These are phyloP conservation scores for Poeciliopsis turneri DNA, from an alignment of 2,797 vertebrate species.

Conservation along the genomic window DNA sequence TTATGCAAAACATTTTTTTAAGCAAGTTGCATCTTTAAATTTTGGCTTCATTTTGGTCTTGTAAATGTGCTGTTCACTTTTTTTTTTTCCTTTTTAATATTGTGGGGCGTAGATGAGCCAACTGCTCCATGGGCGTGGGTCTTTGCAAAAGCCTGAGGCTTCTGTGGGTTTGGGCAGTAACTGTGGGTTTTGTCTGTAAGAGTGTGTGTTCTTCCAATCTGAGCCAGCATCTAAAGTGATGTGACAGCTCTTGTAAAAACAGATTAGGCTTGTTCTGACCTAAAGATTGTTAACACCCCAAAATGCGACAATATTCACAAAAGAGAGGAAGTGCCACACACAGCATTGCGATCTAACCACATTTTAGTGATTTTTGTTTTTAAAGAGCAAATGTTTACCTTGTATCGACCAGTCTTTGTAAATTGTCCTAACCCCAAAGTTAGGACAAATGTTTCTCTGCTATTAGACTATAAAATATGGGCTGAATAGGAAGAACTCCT, in stretches of 20 bases:
- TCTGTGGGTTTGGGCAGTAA: slow-evolving; percentile 45
- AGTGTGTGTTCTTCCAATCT: slow-evolving; percentile 48
- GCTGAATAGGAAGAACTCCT: background rate
- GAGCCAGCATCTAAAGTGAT: slow-evolving; percentile 62
- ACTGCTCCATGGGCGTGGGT: slow-evolving; percentile 52
- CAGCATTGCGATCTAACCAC: slow-evolving; percentile 55
- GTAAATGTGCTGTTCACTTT: slow-evolving; percentile 58
- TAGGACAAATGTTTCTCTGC: slow-evolving; percentile 2
- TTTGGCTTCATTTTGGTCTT: slow-evolving; percentile 49
- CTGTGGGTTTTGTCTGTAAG: background rate
- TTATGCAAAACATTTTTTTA: slow-evolving; percentile 20
- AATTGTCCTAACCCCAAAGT: slow-evolving; percentile 11
- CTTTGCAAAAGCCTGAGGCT: slow-evolving; percentile 64
- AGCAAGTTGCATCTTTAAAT: slow-evolving; percentile 33
- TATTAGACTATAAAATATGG: slow-evolving; percentile 23
- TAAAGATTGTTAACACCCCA: slow-evolving; percentile 56
- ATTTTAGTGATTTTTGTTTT: slow-evolving; percentile 47
- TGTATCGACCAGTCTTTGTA: slow-evolving; percentile 37
- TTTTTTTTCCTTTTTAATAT: slow-evolving; percentile 22
- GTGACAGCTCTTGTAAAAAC: slow-evolving; percentile 60
- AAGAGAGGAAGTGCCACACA: slow-evolving; percentile 45
- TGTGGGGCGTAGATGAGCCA: slow-evolving; percentile 38
- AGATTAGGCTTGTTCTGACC: slow-evolving; percentile 41
- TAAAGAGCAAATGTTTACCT: slow-evolving; percentile 30
- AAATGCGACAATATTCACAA: slow-evolving; percentile 57